Conservation (phyloP, 2,888 invertebrate species). For the Ornithoptera priamus region DNA sequence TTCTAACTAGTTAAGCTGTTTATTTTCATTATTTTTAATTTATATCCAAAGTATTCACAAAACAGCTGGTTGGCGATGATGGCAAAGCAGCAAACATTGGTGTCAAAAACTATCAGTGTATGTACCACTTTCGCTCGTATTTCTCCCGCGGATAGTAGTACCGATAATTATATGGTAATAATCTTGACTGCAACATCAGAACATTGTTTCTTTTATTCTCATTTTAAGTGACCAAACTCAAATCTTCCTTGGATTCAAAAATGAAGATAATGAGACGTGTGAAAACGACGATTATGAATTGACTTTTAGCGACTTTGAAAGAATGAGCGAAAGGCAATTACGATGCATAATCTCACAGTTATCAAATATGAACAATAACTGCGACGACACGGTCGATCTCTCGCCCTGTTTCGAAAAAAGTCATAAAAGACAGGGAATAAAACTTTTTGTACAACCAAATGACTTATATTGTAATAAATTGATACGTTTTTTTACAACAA, state of each 20-base stretch:
- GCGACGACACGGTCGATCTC: not conserved
- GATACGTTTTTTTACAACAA: not conserved
- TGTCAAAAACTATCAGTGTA: no score
- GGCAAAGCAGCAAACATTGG: no score
- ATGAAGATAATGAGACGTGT: not conserved
- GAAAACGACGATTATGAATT: conserved; percentile 1
- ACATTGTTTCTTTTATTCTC: not conserved
- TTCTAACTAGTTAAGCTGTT: no score
- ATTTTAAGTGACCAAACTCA: not conserved
- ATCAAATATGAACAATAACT: not conserved
- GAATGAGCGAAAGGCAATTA: conserved; percentile 10
- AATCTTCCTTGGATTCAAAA: not conserved
- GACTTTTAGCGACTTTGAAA: conserved; percentile 22
- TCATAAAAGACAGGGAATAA: conserved; percentile 1
- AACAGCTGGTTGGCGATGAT: no score
- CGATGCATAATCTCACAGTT: conserved; percentile 10
- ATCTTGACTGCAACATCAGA: not conserved
- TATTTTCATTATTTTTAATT: no score
- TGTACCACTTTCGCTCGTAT: no score
- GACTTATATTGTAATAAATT: not conserved
- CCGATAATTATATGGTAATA: no score
- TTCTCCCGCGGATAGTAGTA: no score
- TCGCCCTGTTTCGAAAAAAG: not conserved
- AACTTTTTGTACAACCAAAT: conserved; percentile 6
- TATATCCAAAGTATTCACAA: no score